Evolutionary conservation across 1,140 invertebrate species (phyloP), one percentile per base, ranked within the genome.

Genomic region (Drosophila mayri): DNA sequence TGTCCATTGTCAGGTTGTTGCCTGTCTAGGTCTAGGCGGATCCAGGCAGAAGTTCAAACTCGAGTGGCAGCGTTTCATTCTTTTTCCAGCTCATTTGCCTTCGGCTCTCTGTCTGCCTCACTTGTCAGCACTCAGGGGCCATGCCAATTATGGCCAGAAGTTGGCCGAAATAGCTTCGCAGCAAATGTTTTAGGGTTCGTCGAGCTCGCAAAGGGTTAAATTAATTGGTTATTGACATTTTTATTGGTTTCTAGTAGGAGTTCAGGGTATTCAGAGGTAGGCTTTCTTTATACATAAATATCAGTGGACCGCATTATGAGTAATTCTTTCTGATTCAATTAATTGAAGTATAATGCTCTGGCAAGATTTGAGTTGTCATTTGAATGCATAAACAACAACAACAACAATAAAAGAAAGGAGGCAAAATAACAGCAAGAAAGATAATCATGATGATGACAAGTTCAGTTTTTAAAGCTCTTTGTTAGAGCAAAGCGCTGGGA

Each of bases 1-100:
- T 58, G 46, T 63, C 46, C 84, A 88, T 86, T 86, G 83, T 88
- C 73, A 88, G 84, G 84, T 87, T 90, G 84, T 87, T 87, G 84
- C 80, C 80, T 84, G 62, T 65, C 62, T 65, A 90, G 78, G 81
- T 85, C 81, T 85, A 90, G 78, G 73, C 43, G 46, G 18, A 25
- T 41, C 64, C 52, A 49, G 61, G 61, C 61, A 71, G 55, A 77
- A 80, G 67, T 83, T 83, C 66, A 82, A 60, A 49, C 70, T 72
- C 70, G 67, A 71, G 64, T 75, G 61, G 65, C 49, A 71, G 67
- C 67, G 47, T 75, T 70, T 75, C 62, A n/a, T 47, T 47, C 46
- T n/a, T 28, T 87, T 75, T 75, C 70, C 80, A 75, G 68, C 77
- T 85, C 73, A 81, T 85, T 85, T 85, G 59, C 67, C 77, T 66